Conservation (phyloP, 2,888 invertebrate genomes). For the Amblyteles armatorius region DNA sequence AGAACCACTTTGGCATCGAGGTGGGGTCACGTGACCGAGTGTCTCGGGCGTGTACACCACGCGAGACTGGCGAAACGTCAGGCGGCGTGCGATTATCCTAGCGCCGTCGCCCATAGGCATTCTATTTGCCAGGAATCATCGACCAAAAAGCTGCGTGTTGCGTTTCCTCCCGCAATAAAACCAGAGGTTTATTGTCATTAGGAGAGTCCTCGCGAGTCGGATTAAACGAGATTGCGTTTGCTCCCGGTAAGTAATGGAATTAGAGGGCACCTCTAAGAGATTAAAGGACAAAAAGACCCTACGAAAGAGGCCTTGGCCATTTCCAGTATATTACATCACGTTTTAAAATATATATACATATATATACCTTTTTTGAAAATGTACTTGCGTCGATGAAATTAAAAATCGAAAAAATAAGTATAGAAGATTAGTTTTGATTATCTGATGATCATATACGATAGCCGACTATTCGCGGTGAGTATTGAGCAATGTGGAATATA, state of each 20-base stretch:
- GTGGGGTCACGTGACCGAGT: conserved; percentile 65
- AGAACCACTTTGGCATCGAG: conserved; percentile 57
- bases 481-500: background rate
- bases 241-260: conserved; percentile 14
- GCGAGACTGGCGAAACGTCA: conserved; percentile 72
- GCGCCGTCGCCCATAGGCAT: conserved; percentile 35
- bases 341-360: background rate
- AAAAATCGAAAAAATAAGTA: background rate
- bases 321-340: background rate
- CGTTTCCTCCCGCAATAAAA: conserved; percentile 22
- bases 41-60: conserved; percentile 67
- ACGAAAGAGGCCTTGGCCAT: background rate
- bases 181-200: conserved; percentile 28
- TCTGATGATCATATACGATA: background rate
- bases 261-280: background rate
- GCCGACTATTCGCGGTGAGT: background rate
- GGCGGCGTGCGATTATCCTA: conserved; percentile 70
- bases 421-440: background rate
- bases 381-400: background rate
- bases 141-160: conserved; percentile 7
- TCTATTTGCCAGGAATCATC: conserved; percentile 38
- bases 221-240: conserved; percentile 22
- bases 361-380: background rate
- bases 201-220: conserved; percentile 31
- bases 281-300: background rate